A percentile compares a stretch with the other conserved stretches of the same genome.
phyloP scores from a whole-genome alignment of 2,113 vertebrate genomes.

The Malurus elegans region DNA sequence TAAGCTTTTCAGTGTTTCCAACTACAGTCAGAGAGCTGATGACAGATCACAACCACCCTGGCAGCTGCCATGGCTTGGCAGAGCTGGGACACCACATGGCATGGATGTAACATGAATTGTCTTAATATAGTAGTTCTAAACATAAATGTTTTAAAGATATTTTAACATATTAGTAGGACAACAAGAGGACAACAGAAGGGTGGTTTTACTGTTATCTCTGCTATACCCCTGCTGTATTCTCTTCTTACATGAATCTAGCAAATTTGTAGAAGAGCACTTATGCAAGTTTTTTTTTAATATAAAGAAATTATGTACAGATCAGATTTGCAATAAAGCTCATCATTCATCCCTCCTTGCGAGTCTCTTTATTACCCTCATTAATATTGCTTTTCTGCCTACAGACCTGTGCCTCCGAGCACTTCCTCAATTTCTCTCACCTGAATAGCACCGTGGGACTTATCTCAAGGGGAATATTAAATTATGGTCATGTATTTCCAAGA shows the following conservation, averaged over 20 bases:
- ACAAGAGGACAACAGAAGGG: background rate
- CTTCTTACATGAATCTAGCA: background rate
- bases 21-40: background rate
- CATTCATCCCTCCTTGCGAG: background rate
- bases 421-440: slow-evolving; percentile 13
- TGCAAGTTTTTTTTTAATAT: background rate
- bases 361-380: slow-evolving; percentile 35
- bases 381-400: background rate
- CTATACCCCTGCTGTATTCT: background rate
- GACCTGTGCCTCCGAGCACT: background rate
- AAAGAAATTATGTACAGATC: background rate
- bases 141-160: background rate
- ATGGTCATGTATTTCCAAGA: background rate
- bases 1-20: background rate
- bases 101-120: background rate
- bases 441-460: background rate
- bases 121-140: background rate
- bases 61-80: background rate
- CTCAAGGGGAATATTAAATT: background rate
- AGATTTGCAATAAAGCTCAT: slow-evolving; percentile 29
- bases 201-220: background rate
- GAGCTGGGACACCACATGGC: background rate
- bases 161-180: background rate
- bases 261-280: background rate
- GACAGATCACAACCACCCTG: background rate